Percentiles rank a stretch among this genome's conserved stretches.
Conservation (phyloP, 2,113 vertebrate genomes). For the Hippopotamus amphibius region DNA sequence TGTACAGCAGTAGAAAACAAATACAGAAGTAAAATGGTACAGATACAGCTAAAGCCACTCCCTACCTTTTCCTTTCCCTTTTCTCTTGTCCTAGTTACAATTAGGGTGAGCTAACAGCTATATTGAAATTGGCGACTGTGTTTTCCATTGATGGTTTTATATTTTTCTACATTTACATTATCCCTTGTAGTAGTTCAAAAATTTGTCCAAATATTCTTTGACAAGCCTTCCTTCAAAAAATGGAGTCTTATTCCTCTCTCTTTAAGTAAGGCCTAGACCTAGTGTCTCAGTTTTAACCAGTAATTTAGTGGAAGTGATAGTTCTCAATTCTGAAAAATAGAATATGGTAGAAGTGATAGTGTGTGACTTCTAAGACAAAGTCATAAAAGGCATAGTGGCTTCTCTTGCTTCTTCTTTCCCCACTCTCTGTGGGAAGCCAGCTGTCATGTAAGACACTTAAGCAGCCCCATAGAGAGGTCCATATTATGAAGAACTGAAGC, state of each 20-base stretch:
- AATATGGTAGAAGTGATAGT: background rate
- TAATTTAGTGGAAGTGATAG: background rate
- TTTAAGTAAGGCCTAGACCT: background rate
- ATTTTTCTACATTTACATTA: background rate
- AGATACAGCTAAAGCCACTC: background rate
- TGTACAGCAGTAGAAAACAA: background rate
- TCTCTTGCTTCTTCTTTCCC: background rate
- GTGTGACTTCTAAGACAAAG: background rate
- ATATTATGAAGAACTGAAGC: background rate
- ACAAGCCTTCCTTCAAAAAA: background rate
- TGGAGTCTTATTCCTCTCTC: background rate
- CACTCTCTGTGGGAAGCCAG: background rate
- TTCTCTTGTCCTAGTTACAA: background rate
- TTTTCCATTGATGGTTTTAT: background rate
- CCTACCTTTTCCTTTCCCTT: background rate
- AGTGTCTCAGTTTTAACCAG: background rate
- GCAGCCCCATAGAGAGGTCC: background rate
- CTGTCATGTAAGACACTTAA: background rate
- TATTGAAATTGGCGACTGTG: background rate
- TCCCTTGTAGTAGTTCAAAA: background rate
- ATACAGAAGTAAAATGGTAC: too few species aligned
- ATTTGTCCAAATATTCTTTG: background rate
- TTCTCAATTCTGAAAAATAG: background rate
- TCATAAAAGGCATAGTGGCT: background rate
- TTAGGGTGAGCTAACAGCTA: background rate